These are phyloP conservation scores for Stenichneumon culpator DNA, from an alignment of 2,888 invertebrate genomes.

Conservation along the genomic window DNA sequence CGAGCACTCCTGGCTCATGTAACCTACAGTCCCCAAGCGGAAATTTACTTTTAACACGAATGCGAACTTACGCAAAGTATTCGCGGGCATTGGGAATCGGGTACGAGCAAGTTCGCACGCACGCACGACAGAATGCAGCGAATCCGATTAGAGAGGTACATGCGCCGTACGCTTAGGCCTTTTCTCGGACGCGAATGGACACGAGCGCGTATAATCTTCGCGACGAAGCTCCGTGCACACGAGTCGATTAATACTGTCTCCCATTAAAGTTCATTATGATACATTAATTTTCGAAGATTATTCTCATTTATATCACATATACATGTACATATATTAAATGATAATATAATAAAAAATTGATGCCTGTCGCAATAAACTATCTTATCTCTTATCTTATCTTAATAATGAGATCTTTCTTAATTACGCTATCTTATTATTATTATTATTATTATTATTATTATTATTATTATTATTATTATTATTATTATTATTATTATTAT, in stretches of 20 bases:
- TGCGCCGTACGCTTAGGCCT: constrained; percentile 1
- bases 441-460: too few species aligned
- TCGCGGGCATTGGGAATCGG: constrained; percentile 21
- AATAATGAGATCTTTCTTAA: too few species aligned
- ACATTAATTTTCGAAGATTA: neutral
- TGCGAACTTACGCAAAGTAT: constrained; percentile 43
- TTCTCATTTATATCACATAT: neutral
- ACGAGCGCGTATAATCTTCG: neutral
- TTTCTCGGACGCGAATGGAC: constrained; percentile 8
- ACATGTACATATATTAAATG: too few species aligned
- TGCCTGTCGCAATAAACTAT: too few species aligned
- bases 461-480: too few species aligned
- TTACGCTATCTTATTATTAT: too few species aligned
- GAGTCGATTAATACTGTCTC: neutral
- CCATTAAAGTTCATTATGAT: neutral
- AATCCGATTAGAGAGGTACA: constrained; percentile 11
- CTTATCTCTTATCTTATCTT: too few species aligned
- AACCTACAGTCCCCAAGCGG: constrained; percentile 26
- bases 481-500: too few species aligned
- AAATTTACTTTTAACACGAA: constrained; percentile 40
- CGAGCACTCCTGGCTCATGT: neutral
- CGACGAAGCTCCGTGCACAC: constrained; percentile 8
- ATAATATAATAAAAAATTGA: too few species aligned
- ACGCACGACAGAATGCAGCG: constrained; percentile 8
- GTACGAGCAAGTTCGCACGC: constrained; percentile 36